Percentiles rank a stretch among this genome's conserved stretches.
Evolutionary conservation across 2,113 vertebrate species (phyloP).

Genomic region (Mormyrus lacerda): DNA sequence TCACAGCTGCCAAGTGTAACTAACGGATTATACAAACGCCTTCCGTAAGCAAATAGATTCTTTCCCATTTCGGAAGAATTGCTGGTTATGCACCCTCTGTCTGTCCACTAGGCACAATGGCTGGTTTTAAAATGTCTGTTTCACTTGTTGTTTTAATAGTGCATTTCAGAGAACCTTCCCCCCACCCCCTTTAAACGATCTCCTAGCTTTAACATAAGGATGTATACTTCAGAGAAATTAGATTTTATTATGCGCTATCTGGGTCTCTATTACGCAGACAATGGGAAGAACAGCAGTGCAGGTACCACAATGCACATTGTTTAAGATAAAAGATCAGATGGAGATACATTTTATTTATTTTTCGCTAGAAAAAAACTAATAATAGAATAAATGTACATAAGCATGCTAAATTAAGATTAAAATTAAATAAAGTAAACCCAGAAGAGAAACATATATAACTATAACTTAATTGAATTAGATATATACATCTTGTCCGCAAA

Average conservation of each 20-base stretch:
- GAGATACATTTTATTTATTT: not conserved
- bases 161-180: conserved; percentile 26
- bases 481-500: not conserved
- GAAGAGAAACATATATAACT: not conserved
- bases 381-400: not conserved
- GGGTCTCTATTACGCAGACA: not conserved
- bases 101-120: conserved; percentile 59
- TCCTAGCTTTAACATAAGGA: not conserved
- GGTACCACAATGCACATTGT: not conserved
- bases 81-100: conserved; percentile 58
- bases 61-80: conserved; percentile 66
- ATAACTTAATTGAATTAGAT: not conserved
- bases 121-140: conserved; percentile 39
- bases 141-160: conserved; percentile 60
- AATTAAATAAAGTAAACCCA: not conserved
- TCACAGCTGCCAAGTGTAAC: conserved; percentile 86
- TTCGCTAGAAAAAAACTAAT: not conserved
- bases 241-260: not conserved
- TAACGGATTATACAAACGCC: conserved; percentile 84
- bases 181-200: not conserved
- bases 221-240: not conserved
- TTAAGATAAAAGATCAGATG: not conserved
- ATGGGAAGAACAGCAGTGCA: not conserved
- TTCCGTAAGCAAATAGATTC: conserved; percentile 75
- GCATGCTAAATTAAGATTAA: not conserved